phyloP scores from a whole-genome alignment of 2,797 vertebrate genomes.

The Salmo trutta region DNA sequence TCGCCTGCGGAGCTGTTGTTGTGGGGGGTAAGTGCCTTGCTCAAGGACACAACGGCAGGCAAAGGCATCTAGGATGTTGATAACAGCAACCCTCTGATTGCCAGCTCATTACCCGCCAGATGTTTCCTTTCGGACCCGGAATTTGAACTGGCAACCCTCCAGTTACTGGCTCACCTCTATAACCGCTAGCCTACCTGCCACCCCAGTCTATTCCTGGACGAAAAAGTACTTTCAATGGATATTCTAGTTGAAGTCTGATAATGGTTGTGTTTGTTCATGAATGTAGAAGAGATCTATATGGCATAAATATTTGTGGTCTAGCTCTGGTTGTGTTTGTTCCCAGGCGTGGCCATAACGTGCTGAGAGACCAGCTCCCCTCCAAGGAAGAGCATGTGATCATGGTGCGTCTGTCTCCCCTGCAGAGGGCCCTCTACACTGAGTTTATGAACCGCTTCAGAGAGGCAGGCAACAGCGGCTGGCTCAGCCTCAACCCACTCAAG shows the following conservation, averaged over 20 bases:
- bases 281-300: background rate
- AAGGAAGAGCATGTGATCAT: slow-evolving; percentile 96
- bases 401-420: slow-evolving; percentile 93
- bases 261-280: background rate
- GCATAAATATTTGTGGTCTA: background rate
- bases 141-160: too few species aligned
- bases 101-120: too few species aligned
- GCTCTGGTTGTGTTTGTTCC: background rate
- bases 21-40: too few species aligned
- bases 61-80: too few species aligned
- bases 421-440: slow-evolving; percentile 93
- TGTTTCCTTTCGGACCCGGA: too few species aligned
- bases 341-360: slow-evolving; percentile 94
- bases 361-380: slow-evolving; percentile 88
- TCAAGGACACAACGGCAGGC: too few species aligned
- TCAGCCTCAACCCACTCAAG: slow-evolving; percentile 94
- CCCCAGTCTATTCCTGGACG: background rate
- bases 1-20: too few species aligned
- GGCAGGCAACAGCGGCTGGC: slow-evolving; percentile 94
- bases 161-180: too few species aligned
- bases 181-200: too few species aligned
- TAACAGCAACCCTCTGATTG: too few species aligned
- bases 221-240: background rate
- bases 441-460: slow-evolving; percentile 98
- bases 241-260: background rate